These are phyloP conservation scores for Eilema sororculum DNA, from an alignment of 2,888 invertebrate genomes.

Conservation along the genomic window DNA sequence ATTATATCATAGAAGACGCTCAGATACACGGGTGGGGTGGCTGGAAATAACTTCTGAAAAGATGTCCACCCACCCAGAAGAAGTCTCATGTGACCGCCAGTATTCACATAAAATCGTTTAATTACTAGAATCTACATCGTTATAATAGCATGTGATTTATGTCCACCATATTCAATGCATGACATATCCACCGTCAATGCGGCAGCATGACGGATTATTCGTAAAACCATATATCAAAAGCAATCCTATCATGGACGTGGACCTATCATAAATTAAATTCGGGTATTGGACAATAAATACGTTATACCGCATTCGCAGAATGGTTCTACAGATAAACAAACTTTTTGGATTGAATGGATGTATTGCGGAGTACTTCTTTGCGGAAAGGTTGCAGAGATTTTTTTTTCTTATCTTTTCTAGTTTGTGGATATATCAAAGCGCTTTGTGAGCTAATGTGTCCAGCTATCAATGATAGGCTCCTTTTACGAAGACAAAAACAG, in stretches of 20 bases:
- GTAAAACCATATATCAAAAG: slow-evolving; percentile 42
- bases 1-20: too few relatives aligned
- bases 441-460: too few relatives aligned
- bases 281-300: slow-evolving; percentile 25
- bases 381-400: not conserved
- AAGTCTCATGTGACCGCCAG: not conserved
- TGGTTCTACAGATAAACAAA: slow-evolving; percentile 1
- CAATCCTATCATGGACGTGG: slow-evolving; percentile 33
- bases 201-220: slow-evolving; percentile 44
- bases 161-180: slow-evolving; percentile 35
- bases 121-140: slow-evolving; percentile 3
- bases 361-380: not conserved
- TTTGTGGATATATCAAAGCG: not conserved
- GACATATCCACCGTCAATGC: slow-evolving; percentile 35
- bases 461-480: too few relatives aligned
- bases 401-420: not conserved
- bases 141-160: slow-evolving; percentile 28
- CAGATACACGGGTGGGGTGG: too few relatives aligned
- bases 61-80: not conserved
- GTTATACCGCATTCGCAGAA: not conserved
- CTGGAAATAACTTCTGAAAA: too few relatives aligned
- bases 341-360: not conserved
- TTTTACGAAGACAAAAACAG: too few relatives aligned
- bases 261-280: slow-evolving; percentile 44
- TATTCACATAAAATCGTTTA: not conserved